Conservation (phyloP, 2,797 vertebrate genomes). For the Australoheros facetus region DNA sequence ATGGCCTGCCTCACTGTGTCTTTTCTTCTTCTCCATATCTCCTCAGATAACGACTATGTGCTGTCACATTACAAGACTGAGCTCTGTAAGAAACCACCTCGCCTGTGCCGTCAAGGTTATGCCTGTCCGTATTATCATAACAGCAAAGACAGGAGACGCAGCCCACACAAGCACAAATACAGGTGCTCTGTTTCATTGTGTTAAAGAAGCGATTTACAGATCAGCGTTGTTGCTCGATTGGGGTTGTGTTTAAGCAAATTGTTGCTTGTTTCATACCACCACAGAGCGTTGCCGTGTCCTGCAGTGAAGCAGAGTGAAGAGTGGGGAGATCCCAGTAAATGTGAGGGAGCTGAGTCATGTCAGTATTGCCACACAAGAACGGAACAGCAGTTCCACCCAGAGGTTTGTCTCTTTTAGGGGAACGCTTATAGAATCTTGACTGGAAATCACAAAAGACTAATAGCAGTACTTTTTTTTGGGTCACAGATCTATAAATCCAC, state of each 20-base stretch:
- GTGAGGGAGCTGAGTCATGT: conserved; percentile 93
- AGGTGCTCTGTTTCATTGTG: conserved; percentile 78
- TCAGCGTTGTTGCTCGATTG: rapidly evolving
- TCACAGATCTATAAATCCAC: conserved; percentile 97
- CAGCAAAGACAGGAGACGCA: conserved; percentile 97
- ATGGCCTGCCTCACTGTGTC: background rate
- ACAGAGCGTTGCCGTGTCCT: conserved; percentile 93
- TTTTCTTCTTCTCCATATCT: background rate
- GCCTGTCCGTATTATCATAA: conserved; percentile 99
- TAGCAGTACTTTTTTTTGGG: background rate
- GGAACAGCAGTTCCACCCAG: conserved; percentile 98
- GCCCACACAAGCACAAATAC: conserved; percentile 98
- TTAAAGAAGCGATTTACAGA: background rate
- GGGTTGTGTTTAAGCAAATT: background rate
- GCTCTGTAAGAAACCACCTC: conserved; percentile 97
- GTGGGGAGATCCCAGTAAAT: conserved; percentile 99
- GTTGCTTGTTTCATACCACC: background rate
- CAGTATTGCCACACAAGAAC: conserved; percentile 98
- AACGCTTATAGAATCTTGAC: background rate
- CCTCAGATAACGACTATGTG: conserved; percentile 92
- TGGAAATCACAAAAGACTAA: background rate
- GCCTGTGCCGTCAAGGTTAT: conserved; percentile 97
- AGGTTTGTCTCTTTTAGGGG: conserved; percentile 79
- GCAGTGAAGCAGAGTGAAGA: conserved; percentile 98
- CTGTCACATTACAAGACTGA: conserved; percentile 99